These are phyloP conservation scores for Pharmacophagus antenor DNA, from an alignment of 2,888 invertebrate species.

Conservation along the genomic window DNA sequence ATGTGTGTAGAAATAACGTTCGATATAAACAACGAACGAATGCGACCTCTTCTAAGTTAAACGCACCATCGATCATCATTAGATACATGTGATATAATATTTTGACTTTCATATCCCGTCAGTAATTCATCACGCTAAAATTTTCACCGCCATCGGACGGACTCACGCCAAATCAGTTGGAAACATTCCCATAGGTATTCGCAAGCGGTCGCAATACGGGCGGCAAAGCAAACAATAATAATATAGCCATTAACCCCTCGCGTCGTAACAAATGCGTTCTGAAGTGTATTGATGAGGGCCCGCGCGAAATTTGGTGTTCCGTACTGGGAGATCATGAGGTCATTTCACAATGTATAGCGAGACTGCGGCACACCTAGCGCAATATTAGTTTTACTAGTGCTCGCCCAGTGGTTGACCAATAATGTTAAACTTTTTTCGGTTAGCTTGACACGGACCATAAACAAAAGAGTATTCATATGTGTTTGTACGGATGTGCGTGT, in stretches of 20 bases:
- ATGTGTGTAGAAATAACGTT: neutral
- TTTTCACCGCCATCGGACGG: conserved; percentile 20
- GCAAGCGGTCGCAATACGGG: conserved; percentile 36
- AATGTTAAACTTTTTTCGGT: neutral
- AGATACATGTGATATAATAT: conserved; percentile 13
- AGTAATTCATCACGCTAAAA: conserved; percentile 12
- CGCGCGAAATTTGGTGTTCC: conserved; percentile 38
- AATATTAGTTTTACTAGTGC: too few species aligned
- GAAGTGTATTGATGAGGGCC: conserved; percentile 58
- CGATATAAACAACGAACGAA: neutral
- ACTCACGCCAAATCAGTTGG: conserved; percentile 29
- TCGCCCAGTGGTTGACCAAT: too few species aligned
- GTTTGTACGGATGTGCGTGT: too few species aligned
- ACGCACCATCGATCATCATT: conserved; percentile 13
- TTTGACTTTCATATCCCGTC: conserved; percentile 5
- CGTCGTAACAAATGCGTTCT: conserved; percentile 50
- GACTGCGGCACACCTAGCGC: conserved; percentile 39
- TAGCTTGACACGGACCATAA: too few species aligned
- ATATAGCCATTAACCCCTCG: conserved; percentile 52
- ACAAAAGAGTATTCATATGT: too few species aligned
- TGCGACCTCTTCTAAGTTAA: neutral
- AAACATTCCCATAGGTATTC: conserved; percentile 43
- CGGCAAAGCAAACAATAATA: conserved; percentile 42
- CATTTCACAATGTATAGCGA: conserved; percentile 47
- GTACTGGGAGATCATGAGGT: conserved; percentile 55